Percentiles rank a stretch among this genome's conserved stretches.
phyloP scores from a whole-genome alignment of 2,888 invertebrate genomes.

The Branchipolynoe longqiensis region DNA sequence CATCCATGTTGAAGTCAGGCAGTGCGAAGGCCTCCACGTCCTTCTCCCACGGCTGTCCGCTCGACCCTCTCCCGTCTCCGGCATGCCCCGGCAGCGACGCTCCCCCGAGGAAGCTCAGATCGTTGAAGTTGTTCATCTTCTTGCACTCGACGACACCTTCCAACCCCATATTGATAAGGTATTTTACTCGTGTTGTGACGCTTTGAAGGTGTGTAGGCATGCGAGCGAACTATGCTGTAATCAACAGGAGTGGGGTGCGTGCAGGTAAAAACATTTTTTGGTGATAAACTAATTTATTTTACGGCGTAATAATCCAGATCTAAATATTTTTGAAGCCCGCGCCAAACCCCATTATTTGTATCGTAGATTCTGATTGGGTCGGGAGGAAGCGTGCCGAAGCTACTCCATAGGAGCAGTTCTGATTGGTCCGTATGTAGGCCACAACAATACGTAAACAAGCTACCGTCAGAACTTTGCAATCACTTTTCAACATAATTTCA shows the following conservation, averaged over 20 bases:
- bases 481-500: constrained; percentile 20
- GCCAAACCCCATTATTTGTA: constrained; percentile 50
- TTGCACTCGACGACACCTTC: constrained; percentile 55
- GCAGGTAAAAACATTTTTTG: background rate
- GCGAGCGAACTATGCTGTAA: constrained; percentile 52
- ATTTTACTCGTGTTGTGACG: constrained; percentile 4
- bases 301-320: background rate
- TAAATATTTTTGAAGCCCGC: constrained; percentile 43
- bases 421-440: constrained; percentile 58
- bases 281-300: background rate
- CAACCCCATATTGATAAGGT: constrained; percentile 53
- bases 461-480: constrained; percentile 42
- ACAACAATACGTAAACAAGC: constrained; percentile 60
- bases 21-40: constrained; percentile 10
- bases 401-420: background rate
- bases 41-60: constrained; percentile 24
- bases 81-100: background rate
- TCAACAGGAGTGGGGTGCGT: background rate
- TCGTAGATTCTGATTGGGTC: constrained; percentile 31
- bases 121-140: constrained; percentile 51
- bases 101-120: constrained; percentile 41
- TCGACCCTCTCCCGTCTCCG: constrained; percentile 35
- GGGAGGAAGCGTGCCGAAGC: constrained; percentile 38
- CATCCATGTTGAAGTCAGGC: constrained; percentile 52
- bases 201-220: constrained; percentile 57